phyloP scores from a whole-genome alignment of 2,888 invertebrate genomes.

The Coleophora flavipennella region DNA sequence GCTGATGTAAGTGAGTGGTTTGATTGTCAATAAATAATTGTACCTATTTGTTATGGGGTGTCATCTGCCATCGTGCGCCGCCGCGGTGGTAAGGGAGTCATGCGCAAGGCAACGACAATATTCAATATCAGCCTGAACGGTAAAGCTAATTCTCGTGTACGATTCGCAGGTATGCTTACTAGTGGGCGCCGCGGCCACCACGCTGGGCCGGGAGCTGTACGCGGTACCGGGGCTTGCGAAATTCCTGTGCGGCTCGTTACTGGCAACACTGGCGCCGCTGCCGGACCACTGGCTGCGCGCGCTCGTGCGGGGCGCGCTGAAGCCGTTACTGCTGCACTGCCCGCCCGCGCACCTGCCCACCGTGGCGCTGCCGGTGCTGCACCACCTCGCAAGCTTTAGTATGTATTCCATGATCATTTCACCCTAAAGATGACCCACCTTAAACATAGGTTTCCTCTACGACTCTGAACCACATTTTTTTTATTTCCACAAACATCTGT shows the following conservation, averaged over 20 bases:
- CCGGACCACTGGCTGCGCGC: constrained; percentile 90
- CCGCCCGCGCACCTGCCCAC: constrained; percentile 84
- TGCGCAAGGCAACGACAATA: too few species aligned
- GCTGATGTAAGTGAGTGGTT: too few species aligned
- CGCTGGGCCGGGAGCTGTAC: constrained; percentile 90
- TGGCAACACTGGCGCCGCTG: constrained; percentile 78
- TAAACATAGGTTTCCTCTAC: too few species aligned
- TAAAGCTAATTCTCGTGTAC: too few species aligned
- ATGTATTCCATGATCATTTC: constrained; percentile 47
- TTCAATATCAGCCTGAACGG: too few species aligned
- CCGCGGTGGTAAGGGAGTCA: too few species aligned
- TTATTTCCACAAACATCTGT: too few species aligned
- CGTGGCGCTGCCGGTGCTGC: constrained; percentile 85
- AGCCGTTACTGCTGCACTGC: constrained; percentile 88
- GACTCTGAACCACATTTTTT: too few species aligned
- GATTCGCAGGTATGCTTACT: constrained; percentile 73
- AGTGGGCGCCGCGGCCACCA: constrained; percentile 77
- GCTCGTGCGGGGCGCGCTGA: constrained; percentile 87
- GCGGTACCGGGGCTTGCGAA: constrained; percentile 81
- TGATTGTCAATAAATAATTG: too few species aligned
- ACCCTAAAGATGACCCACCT: too few species aligned
- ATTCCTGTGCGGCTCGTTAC: constrained; percentile 80
- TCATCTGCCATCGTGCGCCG: too few species aligned
- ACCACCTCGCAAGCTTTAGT: constrained; percentile 85
- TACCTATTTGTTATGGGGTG: too few species aligned